Conservation (phyloP, 2,888 invertebrate genomes). For the Lycia hirtaria region DNA sequence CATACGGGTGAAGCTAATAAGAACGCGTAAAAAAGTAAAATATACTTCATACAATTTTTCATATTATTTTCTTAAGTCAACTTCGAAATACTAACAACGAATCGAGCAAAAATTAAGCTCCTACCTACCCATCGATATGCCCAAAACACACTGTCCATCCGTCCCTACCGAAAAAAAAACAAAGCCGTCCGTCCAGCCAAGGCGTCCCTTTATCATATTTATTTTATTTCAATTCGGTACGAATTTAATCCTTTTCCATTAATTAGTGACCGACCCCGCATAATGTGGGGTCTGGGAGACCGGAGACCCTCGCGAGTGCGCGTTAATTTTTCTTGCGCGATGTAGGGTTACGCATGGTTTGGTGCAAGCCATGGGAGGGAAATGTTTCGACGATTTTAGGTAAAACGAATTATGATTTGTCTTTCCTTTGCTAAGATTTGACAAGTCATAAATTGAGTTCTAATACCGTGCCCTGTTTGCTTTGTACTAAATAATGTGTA, state of each 20-base stretch:
- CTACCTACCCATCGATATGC: constrained; percentile 40
- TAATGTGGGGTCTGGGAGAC: constrained; percentile 70
- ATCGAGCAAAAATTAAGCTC: constrained; percentile 15
- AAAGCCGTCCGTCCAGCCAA: constrained; percentile 52
- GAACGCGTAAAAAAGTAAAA: too few relatives aligned
- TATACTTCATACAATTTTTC: too few relatives aligned
- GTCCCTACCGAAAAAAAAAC: constrained; percentile 48
- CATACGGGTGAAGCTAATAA: too few relatives aligned
- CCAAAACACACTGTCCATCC: constrained; percentile 57
- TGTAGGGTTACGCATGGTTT: constrained; percentile 56
- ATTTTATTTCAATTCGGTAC: constrained; percentile 84
- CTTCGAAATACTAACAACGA: background rate
- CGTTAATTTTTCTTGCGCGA: constrained; percentile 79
- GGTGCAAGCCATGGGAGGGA: constrained; percentile 43
- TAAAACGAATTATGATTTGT: too few relatives aligned
- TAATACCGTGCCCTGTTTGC: too few relatives aligned
- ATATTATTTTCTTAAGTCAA: too few relatives aligned
- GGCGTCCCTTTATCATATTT: constrained; percentile 82
- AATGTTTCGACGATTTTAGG: too few relatives aligned
- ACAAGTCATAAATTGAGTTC: too few relatives aligned
- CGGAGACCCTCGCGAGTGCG: constrained; percentile 64
- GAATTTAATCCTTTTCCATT: constrained; percentile 86
- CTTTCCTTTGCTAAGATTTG: too few relatives aligned
- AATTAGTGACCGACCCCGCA: constrained; percentile 79
- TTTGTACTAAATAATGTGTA: too few relatives aligned